phyloP scores from a whole-genome alignment of 2,888 invertebrate species.

The Arrhopalites spinosus region DNA sequence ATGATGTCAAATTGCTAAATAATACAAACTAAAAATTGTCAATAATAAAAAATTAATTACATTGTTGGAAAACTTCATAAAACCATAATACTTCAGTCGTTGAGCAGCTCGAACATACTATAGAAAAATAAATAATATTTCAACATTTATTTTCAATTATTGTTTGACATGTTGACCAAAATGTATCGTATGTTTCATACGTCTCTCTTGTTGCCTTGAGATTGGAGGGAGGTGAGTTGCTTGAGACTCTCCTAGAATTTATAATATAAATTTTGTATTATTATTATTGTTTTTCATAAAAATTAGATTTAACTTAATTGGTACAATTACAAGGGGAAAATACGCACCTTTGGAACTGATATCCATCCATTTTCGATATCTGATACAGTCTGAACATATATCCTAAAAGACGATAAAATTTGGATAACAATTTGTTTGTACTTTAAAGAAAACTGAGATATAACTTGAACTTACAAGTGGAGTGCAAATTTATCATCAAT shows the following conservation, averaged over 20 bases:
- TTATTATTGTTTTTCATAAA: too few relatives aligned
- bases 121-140: constrained; percentile 55
- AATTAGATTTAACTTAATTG: too few relatives aligned
- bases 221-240: constrained; percentile 73
- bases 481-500: constrained; percentile 80
- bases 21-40: too few relatives aligned
- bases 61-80: constrained; percentile 78
- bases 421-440: too few relatives aligned
- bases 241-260: constrained; percentile 70
- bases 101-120: constrained; percentile 86
- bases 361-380: constrained; percentile 90
- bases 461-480: too few relatives aligned
- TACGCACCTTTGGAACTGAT: too few relatives aligned
- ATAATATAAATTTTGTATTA: too few relatives aligned
- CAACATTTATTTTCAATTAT: neutral
- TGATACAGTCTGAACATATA: constrained; percentile 84
- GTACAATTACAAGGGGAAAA: too few relatives aligned
- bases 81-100: constrained; percentile 84
- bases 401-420: too few relatives aligned
- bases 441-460: too few relatives aligned
- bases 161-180: neutral
- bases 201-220: constrained; percentile 80
- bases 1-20: too few relatives aligned
- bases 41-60: too few relatives aligned
- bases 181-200: constrained; percentile 60